Percentiles rank a stretch among this genome's conserved stretches.
These are phyloP conservation scores for Capra hircus DNA, from an alignment of 2,113 vertebrate genomes.

Conservation along the genomic window DNA sequence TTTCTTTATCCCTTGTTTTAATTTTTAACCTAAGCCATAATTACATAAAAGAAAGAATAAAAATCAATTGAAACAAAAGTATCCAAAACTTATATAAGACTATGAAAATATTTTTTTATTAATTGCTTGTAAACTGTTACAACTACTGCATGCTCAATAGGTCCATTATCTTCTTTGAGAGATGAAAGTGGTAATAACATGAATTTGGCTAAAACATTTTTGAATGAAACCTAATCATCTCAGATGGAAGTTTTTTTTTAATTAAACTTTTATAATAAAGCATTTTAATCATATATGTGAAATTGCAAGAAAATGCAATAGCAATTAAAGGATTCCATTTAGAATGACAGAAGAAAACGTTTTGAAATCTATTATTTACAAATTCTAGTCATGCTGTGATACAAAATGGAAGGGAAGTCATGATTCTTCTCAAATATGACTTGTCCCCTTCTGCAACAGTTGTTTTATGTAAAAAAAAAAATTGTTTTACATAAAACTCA, in stretches of 20 bases:
- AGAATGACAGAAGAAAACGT: slow-evolving; percentile 19
- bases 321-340: slow-evolving; percentile 42
- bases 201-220: neutral
- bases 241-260: neutral
- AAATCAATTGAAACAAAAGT: slow-evolving; percentile 31
- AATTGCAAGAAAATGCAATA: slow-evolving; percentile 34
- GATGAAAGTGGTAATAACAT: neutral
- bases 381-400: slow-evolving; percentile 11
- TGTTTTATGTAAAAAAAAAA: neutral
- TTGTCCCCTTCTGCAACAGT: neutral
- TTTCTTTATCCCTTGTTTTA: slow-evolving; percentile 24
- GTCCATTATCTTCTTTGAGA: slow-evolving; percentile 35
- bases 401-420: neutral
- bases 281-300: slow-evolving; percentile 47
- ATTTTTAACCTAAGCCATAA: slow-evolving; percentile 44
- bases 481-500: neutral
- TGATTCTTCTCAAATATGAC: neutral
- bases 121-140: slow-evolving; percentile 47
- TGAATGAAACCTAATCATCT: slow-evolving; percentile 42
- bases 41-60: slow-evolving; percentile 64
- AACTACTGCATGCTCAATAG: slow-evolving; percentile 15
- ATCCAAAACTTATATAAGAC: slow-evolving; percentile 44
- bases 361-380: neutral
- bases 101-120: slow-evolving; percentile 57
- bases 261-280: slow-evolving; percentile 39